phyloP scores from a whole-genome alignment of 2,797 vertebrate genomes.

The Gadopsis marmoratus region DNA sequence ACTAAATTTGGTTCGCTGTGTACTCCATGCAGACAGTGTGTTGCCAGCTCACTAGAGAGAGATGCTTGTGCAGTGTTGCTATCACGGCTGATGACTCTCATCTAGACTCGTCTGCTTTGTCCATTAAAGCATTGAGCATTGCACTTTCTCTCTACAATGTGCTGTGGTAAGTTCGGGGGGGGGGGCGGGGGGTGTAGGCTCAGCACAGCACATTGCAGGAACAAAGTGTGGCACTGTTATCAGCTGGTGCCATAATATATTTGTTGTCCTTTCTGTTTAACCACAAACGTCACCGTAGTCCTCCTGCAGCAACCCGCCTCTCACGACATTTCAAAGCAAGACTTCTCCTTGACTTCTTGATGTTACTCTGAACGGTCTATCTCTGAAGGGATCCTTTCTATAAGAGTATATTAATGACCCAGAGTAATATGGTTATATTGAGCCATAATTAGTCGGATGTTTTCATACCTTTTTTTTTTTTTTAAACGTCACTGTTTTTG shows the following conservation, averaged over 20 bases:
- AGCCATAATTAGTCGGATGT: neutral
- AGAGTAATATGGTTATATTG: no score
- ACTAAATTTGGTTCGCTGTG: conserved; percentile 37
- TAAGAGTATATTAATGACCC: no score
- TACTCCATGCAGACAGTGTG: conserved; percentile 20
- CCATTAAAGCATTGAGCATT: conserved; percentile 27
- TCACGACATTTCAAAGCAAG: no score
- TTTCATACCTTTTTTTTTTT: no score
- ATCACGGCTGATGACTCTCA: conserved; percentile 42
- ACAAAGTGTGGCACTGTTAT: conserved; percentile 9
- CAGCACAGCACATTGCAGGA: conserved; percentile 2
- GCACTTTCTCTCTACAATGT: conserved; percentile 36
- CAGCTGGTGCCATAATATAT: neutral
- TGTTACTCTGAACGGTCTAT: no score
- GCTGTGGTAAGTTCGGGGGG: neutral
- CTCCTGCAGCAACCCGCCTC: no score
- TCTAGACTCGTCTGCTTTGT: conserved; percentile 71
- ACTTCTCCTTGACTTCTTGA: no score
- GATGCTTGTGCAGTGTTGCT: conserved; percentile 36
- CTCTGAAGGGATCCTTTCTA: no score
- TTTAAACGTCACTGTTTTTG: no score
- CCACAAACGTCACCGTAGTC: no score
- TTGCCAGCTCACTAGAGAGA: conserved; percentile 38
- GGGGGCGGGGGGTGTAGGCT: no score
- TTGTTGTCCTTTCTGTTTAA: no score